Evolutionary conservation across 2,113 vertebrate genomes (phyloP), one percentile per base, ranked within the genome.

Genomic region (Dasyornis broadbenti): DNA sequence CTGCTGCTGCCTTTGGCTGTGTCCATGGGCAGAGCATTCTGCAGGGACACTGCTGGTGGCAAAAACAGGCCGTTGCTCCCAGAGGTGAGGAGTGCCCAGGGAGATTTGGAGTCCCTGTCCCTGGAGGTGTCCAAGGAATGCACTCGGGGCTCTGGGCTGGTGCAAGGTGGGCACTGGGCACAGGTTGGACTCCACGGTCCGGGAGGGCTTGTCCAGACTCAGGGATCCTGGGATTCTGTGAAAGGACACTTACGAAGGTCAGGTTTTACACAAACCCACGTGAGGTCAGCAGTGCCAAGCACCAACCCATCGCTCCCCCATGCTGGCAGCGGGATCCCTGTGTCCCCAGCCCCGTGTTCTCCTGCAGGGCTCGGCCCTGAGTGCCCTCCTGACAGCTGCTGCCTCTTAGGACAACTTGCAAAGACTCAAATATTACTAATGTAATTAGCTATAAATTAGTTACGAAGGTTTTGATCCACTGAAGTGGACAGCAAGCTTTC

Each of bases 401-500:
- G 96, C 92, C 75, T 45, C 69, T 76, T 72, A 84, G 93, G 87
- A 71, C 47, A 28, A 63, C 88, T 75, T 54, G 52, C 11, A 61
- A 45, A n/a, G 70, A 10, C 54, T 87, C 30, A 2, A 20, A 56
- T 53, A 66, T 96, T 82, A 96, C 94, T 88, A 78, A 92, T 76
- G 96, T 94, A 92, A 94, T 95, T 92, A 81, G 65, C 81, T 93
- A 75, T 93, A 44, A 94, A 96, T 97, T 92, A 96, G 53, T 94
- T 83, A 96, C 94, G 96, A 94, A 92, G 96, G 89, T 17, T 96
- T 96, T 70, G 79, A 71, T 68, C 61, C 5, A 1, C 61, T 18
- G 26, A 68, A 76, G 83, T 26, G 45, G 6, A 10, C 13, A 40
- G 78, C 17, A 45, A 6, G 15, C 37, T 44, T 35, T 33, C 5